phyloP scores from a whole-genome alignment of 2,797 vertebrate species.

The Tragopan temminckii region DNA sequence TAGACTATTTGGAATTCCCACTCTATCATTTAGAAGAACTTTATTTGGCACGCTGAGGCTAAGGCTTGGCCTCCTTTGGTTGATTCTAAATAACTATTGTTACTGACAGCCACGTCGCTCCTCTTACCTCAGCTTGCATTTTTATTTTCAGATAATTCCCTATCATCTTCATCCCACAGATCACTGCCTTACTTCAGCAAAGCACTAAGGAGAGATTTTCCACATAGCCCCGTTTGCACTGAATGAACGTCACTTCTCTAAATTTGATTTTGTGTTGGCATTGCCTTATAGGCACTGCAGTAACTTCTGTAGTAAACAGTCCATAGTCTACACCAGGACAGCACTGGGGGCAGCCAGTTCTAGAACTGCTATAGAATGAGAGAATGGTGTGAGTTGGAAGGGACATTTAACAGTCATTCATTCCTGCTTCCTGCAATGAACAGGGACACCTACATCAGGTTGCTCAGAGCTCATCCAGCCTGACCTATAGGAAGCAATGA shows the following conservation, averaged over 20 bases:
- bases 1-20: conserved; percentile 54
- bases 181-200: conserved; percentile 13
- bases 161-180: conserved; percentile 59
- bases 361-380: not conserved
- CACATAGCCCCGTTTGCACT: not conserved
- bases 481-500: not conserved
- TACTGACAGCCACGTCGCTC: conserved; percentile 37
- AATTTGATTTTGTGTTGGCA: not conserved
- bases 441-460: too few relatives aligned
- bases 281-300: not conserved
- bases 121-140: conserved; percentile 17
- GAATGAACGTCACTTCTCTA: not conserved
- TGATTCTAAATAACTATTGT: conserved; percentile 27
- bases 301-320: not conserved
- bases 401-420: too few relatives aligned
- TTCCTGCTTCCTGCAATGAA: too few relatives aligned
- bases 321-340: not conserved
- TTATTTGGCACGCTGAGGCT: conserved; percentile 55
- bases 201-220: conserved; percentile 1
- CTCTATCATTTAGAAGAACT: conserved; percentile 79
- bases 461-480: too few relatives aligned
- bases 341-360: not conserved
- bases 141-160: conserved; percentile 40
- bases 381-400: too few relatives aligned
- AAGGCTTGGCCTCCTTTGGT: conserved; percentile 35